Evolutionary conservation across 2,113 vertebrate genomes (phyloP).

Genomic region (Carollia perspicillata): DNA sequence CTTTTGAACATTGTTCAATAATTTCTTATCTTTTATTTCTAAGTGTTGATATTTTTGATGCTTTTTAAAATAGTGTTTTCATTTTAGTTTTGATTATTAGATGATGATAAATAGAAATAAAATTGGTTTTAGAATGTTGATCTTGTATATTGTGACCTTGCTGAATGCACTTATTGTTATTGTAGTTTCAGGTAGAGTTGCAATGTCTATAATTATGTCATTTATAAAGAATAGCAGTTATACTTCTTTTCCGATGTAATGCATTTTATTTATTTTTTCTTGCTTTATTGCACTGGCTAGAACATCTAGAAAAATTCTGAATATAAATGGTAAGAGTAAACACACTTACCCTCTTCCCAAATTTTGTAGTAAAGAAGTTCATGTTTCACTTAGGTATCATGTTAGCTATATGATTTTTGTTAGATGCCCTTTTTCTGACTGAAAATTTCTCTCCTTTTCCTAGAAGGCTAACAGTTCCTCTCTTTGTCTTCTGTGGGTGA

Average conservation of each 20-base stretch:
- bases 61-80: background rate
- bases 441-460: background rate
- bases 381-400: background rate
- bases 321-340: background rate
- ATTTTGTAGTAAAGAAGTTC: background rate
- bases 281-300: background rate
- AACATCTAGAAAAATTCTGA: background rate
- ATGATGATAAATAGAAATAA: background rate
- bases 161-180: background rate
- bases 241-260: conserved; percentile 9
- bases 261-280: conserved; percentile 1
- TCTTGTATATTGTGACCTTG: background rate
- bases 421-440: background rate
- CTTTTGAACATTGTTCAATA: background rate
- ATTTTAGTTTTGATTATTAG: background rate
- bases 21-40: background rate
- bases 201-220: background rate
- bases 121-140: background rate
- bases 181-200: background rate
- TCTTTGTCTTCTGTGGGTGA: background rate
- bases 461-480: background rate
- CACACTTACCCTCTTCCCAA: background rate
- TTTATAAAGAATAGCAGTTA: background rate
- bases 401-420: background rate
- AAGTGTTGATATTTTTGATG: background rate